phyloP scores from a whole-genome alignment of 2,113 vertebrate species.

The Gallinago undulata region DNA sequence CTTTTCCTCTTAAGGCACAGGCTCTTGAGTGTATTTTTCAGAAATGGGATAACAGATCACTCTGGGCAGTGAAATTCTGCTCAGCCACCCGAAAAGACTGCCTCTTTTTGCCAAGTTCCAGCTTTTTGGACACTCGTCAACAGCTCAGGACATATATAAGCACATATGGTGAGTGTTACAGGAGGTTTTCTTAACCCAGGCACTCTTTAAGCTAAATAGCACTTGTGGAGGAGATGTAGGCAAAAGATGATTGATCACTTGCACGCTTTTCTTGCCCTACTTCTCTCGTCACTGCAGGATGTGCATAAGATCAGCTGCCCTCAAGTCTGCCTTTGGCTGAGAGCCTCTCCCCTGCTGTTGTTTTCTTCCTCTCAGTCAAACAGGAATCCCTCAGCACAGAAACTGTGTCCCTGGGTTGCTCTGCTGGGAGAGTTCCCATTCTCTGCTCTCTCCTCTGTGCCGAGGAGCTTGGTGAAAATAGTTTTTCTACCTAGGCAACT shows the following conservation, averaged over 20 bases:
- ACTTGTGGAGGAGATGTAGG: neutral
- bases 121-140: neutral
- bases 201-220: neutral
- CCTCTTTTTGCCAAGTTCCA: slow-evolving; percentile 1
- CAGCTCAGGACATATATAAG: neutral
- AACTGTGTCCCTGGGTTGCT: neutral
- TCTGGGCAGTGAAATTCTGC: neutral
- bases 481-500: neutral
- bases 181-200: slow-evolving; percentile 12
- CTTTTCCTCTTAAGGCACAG: neutral
- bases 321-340: neutral
- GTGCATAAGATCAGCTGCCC: neutral
- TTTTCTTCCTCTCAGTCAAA: slow-evolving; percentile 36
- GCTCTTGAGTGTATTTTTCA: neutral
- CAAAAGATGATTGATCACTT: neutral
- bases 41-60: neutral
- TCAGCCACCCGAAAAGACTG: neutral
- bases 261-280: neutral
- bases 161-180: neutral
- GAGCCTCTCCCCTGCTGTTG: neutral
- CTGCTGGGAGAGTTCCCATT: neutral
- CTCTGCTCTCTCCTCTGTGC: neutral
- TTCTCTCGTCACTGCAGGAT: neutral
- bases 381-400: neutral
- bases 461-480: neutral